Evolutionary conservation across 23 tunicate species (phyloP), one percentile per base, ranked within the genome.

Genomic region (Halocynthia aurantium): DNA sequence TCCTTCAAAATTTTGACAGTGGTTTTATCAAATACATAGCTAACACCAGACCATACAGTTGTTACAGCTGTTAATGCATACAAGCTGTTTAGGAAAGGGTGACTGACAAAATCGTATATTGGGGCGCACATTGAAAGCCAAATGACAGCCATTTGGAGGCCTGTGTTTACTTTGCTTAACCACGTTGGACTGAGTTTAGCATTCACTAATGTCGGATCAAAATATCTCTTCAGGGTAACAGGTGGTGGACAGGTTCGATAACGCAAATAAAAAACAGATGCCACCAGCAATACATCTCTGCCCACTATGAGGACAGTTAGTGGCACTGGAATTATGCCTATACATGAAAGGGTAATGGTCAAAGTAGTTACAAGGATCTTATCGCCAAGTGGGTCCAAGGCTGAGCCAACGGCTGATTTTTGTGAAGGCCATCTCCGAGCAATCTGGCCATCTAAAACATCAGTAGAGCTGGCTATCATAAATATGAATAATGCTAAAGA

Each of bases 371-470:
- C 84, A 5, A 93, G 70, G 50, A 87, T 61, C 63, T 95, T 95
- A 65, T 96, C 96, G 7, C 90, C 99, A 52, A 96, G 86, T 56
- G 99, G 99, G 71, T 96, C 99, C 20, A 96, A 55, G 6, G 93
- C 99, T 51, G 99, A 75, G 19, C 99, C 99, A 66, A 90, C 61
- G 11, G 96, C 93, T n/a, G 96, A 84, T 53, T 90, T 91, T 63
- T 96, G 99, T 21, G 99, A 96, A 2, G 99, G 93, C 96, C 96
- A 96, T 61, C 69, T 78, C 31, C 99, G 61, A 6, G 99, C 99
- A 67, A 96, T 96, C 19, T 85, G 71, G 6, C 99, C 99, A 81
- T 96, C 99, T 18, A 93, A 44, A n/a, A 92, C 50, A 74, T 92
- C 98, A 22, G 93, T 77, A 10, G 85, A 11, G 6, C 82, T 82